Evolutionary conservation across 2,797 vertebrate species (phyloP).

Genomic region (Xenentodon cancila): DNA sequence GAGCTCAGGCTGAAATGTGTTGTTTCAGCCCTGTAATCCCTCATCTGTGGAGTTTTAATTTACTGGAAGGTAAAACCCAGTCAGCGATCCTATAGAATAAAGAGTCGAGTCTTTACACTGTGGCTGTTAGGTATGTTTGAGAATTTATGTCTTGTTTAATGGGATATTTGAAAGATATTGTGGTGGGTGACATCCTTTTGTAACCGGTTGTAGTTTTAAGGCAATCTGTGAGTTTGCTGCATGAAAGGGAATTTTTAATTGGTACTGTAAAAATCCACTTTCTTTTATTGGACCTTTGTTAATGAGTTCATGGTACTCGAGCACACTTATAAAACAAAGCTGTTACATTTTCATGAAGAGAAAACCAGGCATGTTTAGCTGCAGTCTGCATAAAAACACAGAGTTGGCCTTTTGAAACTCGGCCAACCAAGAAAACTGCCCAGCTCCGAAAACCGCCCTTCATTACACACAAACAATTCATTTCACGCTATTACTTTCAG

Average conservation of each 20-base stretch:
- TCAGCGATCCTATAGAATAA: conserved; percentile 17
- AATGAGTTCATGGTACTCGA: conserved; percentile 30
- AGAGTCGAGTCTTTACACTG: background rate
- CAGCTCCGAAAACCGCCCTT: conserved; percentile 23
- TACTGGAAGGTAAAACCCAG: conserved; percentile 16
- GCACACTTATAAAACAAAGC: conserved; percentile 34
- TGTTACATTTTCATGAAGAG: conserved; percentile 24
- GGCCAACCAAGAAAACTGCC: conserved; percentile 25
- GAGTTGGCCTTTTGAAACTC: conserved; percentile 2
- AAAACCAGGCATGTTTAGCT: conserved; percentile 17
- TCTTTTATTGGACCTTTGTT: conserved; percentile 26
- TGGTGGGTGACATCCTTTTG: conserved; percentile 8
- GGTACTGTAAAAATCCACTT: conserved; percentile 12
- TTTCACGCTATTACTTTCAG: conserved; percentile 12
- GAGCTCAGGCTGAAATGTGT: conserved; percentile 29
- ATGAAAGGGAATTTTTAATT: conserved; percentile 4
- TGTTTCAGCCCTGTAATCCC: conserved; percentile 33
- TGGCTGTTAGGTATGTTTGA: too few species aligned
- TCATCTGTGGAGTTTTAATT: conserved; percentile 20
- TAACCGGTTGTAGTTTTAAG: conserved; percentile 6
- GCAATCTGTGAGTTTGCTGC: background rate
- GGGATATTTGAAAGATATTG: background rate
- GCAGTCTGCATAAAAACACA: conserved; percentile 11
- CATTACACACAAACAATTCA: conserved; percentile 26
- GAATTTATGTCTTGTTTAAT: background rate